Evolutionary conservation across 2,797 vertebrate genomes (phyloP).

Genomic region (Catostomus latipinnis): DNA sequence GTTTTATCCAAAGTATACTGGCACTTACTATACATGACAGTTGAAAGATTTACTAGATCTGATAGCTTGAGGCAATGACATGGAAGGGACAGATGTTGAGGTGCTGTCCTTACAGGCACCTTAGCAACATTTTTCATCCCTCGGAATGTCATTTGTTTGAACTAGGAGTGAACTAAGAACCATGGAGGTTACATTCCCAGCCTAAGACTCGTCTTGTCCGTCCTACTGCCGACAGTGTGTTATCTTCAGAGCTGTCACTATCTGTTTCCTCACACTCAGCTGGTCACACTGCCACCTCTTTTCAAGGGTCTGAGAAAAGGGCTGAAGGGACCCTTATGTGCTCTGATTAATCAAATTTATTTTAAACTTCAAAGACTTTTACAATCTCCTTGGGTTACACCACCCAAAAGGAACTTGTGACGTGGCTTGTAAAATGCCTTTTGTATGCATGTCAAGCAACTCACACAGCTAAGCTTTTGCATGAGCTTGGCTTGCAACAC

Average conservation of each 20-base stretch:
- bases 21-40: slow-evolving; percentile 27
- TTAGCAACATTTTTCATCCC: slow-evolving; percentile 6
- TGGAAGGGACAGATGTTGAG: slow-evolving; percentile 27
- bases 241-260: slow-evolving; percentile 72
- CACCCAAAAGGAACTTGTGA: slow-evolving; percentile 11
- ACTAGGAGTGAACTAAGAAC: slow-evolving; percentile 16
- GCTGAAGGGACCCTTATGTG: slow-evolving; percentile 44
- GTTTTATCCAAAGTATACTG: slow-evolving; percentile 6
- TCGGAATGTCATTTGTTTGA: slow-evolving; percentile 35
- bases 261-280: slow-evolving; percentile 66
- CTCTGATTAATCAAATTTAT: slow-evolving; percentile 46
- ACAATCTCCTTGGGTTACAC: slow-evolving; percentile 24
- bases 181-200: slow-evolving; percentile 26
- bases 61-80: slow-evolving; percentile 37
- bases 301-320: slow-evolving; percentile 44
- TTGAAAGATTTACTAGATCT: slow-evolving; percentile 22
- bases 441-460: slow-evolving; percentile 24
- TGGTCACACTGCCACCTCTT: slow-evolving; percentile 52
- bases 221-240: slow-evolving; percentile 45
- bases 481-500: not conserved
- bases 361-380: slow-evolving; percentile 50
- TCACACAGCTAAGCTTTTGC: not conserved
- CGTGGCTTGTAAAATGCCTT: slow-evolving; percentile 6
- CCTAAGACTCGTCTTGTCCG: slow-evolving; percentile 30
- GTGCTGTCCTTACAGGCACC: slow-evolving; percentile 50